A percentile compares a stretch with the other conserved stretches of the same genome.
These are phyloP conservation scores for Artibeus lituratus DNA, from an alignment of 2,797 vertebrate species.

Conservation along the genomic window DNA sequence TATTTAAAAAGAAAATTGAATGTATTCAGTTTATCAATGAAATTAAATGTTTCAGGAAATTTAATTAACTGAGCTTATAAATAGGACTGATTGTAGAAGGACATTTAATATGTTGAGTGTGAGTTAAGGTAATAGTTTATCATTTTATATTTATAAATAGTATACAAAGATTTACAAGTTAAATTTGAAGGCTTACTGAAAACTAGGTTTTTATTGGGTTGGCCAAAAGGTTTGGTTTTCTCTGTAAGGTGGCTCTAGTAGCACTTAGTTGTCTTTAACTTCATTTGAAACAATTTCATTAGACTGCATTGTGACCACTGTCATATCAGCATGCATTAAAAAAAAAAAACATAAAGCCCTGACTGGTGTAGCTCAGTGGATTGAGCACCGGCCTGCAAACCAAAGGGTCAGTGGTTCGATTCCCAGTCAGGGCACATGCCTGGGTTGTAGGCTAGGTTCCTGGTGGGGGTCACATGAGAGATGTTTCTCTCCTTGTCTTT, in stretches of 20 bases:
- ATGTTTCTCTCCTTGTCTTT: too few species aligned
- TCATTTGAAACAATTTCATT: not conserved
- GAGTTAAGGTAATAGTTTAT: not conserved
- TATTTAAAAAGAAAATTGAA: not conserved
- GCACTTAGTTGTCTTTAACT: not conserved
- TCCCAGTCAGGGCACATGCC: too few species aligned
- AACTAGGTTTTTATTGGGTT: not conserved
- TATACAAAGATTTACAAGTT: not conserved
- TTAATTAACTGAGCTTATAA: conserved; percentile 48
- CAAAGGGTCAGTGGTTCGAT: too few species aligned
- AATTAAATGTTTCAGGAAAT: conserved; percentile 30
- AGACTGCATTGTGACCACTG: not conserved
- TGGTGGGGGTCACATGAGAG: too few species aligned
- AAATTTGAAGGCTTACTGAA: conserved; percentile 28
- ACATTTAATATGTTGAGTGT: not conserved
- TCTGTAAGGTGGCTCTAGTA: not conserved
- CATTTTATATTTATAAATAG: conserved; percentile 17
- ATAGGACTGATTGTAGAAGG: conserved; percentile 16
- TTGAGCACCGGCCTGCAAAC: too few species aligned
- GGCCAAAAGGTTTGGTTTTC: not conserved
- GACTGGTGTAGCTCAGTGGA: too few species aligned
- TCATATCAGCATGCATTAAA: not conserved
- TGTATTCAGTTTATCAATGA: conserved; percentile 12
- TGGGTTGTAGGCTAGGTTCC: too few species aligned
- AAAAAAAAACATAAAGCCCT: too few species aligned